Conservation (phyloP, 2,797 vertebrate species). For the Coccyzus lansbergi region DNA sequence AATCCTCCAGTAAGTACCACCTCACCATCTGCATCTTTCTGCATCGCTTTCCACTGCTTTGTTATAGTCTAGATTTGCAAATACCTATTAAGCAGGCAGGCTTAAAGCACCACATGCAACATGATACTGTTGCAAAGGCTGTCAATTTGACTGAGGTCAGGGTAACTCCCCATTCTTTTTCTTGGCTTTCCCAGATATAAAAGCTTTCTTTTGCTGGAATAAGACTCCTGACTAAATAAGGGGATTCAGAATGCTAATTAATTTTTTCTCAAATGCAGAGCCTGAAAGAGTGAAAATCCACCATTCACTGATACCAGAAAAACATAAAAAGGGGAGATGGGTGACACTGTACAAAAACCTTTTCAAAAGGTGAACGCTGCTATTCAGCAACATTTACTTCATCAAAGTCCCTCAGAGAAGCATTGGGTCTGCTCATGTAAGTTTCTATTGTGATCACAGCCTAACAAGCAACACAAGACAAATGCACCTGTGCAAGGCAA, state of each 20-base stretch:
- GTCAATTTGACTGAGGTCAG: not conserved
- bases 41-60: not conserved
- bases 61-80: conserved; percentile 4
- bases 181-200: conserved; percentile 33
- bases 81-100: conserved; percentile 4
- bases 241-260: conserved; percentile 18
- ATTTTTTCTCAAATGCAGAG: not conserved
- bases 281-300: not conserved
- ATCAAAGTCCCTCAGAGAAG: not conserved
- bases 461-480: not conserved
- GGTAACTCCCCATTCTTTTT: conserved; percentile 32
- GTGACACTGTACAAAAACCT: not conserved
- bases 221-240: conserved; percentile 8
- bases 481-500: not conserved
- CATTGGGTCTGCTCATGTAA: not conserved
- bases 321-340: not conserved
- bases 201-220: conserved; percentile 32
- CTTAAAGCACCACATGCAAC: conserved; percentile 24
- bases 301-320: conserved; percentile 4
- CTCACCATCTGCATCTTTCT: conserved; percentile 30
- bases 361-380: not conserved
- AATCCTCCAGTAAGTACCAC: conserved; percentile 17
- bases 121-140: conserved; percentile 37
- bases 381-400: conserved; percentile 17
- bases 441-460: not conserved